Conservation (phyloP, 2,113 vertebrate genomes). For the Syngnathus typhle region DNA sequence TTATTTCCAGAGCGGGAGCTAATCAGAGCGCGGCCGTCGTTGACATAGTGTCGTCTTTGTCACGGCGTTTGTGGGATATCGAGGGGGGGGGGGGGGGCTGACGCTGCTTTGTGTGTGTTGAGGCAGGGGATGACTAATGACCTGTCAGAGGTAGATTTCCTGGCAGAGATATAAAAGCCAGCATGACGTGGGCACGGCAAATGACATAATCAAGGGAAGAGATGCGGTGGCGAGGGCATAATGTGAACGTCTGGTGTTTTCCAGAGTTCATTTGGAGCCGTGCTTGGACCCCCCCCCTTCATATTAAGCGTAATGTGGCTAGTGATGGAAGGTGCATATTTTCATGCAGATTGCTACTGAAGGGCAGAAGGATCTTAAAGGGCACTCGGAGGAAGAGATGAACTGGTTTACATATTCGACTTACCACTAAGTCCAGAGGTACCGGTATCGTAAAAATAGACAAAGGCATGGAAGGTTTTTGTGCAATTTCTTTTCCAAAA, state of each 20-base stretch:
- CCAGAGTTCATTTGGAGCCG: constrained; percentile 60
- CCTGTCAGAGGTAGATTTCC: constrained; percentile 71
- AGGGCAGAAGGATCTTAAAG: constrained; percentile 67
- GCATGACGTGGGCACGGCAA: constrained; percentile 70
- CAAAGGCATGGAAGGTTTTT: not conserved
- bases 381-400: constrained; percentile 42
- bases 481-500: too few species aligned
- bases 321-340: constrained; percentile 68
- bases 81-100: constrained; percentile 58
- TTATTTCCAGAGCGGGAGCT: constrained; percentile 63
- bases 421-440: too few species aligned
- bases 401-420: constrained; percentile 24
- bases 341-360: constrained; percentile 69
- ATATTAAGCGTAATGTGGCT: constrained; percentile 69
- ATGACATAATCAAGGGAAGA: constrained; percentile 69
- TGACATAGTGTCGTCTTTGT: constrained; percentile 67
- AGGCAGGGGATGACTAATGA: constrained; percentile 65
- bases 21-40: constrained; percentile 61
- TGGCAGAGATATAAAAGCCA: constrained; percentile 69
- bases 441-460: not conserved
- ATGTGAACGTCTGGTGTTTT: constrained; percentile 67
- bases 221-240: constrained; percentile 60
- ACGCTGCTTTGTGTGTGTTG: constrained; percentile 61
- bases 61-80: constrained; percentile 64
- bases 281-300: constrained; percentile 49